phyloP scores from a whole-genome alignment of 2,888 invertebrate species.

The Amphipyra berbera region DNA sequence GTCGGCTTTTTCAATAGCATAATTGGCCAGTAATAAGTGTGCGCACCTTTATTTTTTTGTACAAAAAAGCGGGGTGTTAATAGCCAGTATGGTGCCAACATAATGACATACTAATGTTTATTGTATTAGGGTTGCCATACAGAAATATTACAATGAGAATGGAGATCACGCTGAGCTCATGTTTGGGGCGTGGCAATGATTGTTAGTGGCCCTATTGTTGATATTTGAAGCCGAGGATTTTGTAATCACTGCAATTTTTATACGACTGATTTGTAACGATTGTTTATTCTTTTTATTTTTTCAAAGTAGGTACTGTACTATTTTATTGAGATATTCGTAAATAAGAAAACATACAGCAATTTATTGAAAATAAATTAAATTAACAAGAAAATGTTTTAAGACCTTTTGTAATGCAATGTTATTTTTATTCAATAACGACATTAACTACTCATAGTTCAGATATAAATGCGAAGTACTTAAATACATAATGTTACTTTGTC shows the following conservation, averaged over 20 bases:
- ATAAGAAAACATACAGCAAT: not conserved
- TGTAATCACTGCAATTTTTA: constrained; percentile 80
- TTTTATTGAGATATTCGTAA: not conserved
- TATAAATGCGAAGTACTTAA: no score
- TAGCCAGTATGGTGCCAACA: constrained; percentile 82
- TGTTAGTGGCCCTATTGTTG: constrained; percentile 82
- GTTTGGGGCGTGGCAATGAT: constrained; percentile 87
- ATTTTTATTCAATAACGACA: no score
- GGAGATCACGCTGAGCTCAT: constrained; percentile 85
- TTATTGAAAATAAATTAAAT: no score
- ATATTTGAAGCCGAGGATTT: constrained; percentile 79
- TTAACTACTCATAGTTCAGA: no score
- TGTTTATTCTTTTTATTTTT: constrained; percentile 5
- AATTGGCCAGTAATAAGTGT: constrained; percentile 64
- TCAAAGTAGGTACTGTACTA: not conserved
- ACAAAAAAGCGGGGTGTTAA: constrained; percentile 74
- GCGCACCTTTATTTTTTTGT: constrained; percentile 67
- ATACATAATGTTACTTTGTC: no score
- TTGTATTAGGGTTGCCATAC: constrained; percentile 87
- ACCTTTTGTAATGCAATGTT: no score
- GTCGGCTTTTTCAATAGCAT: constrained; percentile 44
- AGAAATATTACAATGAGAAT: constrained; percentile 86
- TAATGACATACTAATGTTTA: constrained; percentile 88
- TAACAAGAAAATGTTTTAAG: no score
- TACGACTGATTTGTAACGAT: constrained; percentile 34